phyloP scores from a whole-genome alignment of 2,888 invertebrate genomes.

The Netelia virgata region DNA sequence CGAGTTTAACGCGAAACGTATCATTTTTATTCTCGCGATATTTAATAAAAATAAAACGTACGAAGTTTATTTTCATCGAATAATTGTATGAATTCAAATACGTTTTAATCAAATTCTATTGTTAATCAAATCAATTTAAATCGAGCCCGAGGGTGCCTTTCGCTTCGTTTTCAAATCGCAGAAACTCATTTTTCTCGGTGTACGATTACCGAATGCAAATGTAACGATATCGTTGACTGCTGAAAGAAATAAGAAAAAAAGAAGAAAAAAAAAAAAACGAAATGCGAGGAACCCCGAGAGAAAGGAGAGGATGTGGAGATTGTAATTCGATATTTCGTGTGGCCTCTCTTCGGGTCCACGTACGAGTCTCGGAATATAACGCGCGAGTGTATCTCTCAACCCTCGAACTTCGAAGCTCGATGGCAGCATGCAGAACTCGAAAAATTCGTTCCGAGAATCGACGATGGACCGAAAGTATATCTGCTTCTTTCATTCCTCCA shows the following conservation, averaged over 20 bases:
- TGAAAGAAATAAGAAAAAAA: neutral
- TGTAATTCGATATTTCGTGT: conserved; percentile 66
- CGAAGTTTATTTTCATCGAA: no score
- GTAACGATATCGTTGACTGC: conserved; percentile 24
- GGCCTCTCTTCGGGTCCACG: conserved; percentile 48
- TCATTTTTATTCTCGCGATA: no score
- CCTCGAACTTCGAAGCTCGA: conserved; percentile 28
- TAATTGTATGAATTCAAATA: no score
- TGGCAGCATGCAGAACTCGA: conserved; percentile 48
- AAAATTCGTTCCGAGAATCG: conserved; percentile 68
- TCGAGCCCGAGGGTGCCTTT: no score
- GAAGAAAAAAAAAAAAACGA: conserved; percentile 21
- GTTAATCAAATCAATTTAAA: no score
- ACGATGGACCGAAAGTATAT: conserved; percentile 58
- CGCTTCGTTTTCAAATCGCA: neutral
- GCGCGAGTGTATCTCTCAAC: conserved; percentile 50
- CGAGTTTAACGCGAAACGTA: no score
- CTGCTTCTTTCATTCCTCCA: conserved; percentile 26
- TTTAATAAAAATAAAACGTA: no score
- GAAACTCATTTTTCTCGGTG: conserved; percentile 24
- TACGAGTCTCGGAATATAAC: conserved; percentile 56
- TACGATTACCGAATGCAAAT: conserved; percentile 55
- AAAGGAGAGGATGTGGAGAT: conserved; percentile 28
- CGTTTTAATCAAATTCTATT: no score
- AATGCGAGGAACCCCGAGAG: conserved; percentile 12